These are phyloP conservation scores for Anabacerthia variegaticeps DNA, from an alignment of 2,797 vertebrate species.

Conservation along the genomic window DNA sequence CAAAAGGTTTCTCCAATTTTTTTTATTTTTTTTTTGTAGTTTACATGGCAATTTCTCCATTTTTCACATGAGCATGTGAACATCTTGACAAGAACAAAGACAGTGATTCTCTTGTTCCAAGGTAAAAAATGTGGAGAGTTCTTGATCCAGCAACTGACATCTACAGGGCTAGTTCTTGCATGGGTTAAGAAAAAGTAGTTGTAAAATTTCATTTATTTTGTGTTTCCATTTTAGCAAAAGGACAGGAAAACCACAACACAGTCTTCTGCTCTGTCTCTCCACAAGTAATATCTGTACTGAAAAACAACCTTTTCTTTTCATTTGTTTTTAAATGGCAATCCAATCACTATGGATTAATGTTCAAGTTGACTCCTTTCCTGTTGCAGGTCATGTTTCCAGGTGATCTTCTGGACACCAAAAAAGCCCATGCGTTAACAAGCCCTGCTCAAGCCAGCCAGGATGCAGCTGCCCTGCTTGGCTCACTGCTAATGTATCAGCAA, in stretches of 20 bases:
- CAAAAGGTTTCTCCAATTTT: not conserved
- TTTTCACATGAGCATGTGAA: not conserved
- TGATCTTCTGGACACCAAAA: not conserved
- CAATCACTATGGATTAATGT: not conserved
- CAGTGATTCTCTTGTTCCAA: not conserved
- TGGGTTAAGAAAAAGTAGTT: not conserved
- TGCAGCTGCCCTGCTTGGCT: not conserved
- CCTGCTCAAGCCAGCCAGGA: rapidly evolving
- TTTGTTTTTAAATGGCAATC: not conserved
- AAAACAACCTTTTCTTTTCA: not conserved
- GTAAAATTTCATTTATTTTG: not conserved
- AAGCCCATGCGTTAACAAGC: not conserved
- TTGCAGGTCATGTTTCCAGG: not conserved
- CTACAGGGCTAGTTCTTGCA: not conserved
- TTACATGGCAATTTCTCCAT: not conserved
- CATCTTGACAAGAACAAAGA: not conserved
- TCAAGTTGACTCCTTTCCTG: not conserved
- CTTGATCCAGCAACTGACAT: not conserved
- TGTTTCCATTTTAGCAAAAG: not conserved
- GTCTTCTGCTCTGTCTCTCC: not conserved
- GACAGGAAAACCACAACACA: not conserved
- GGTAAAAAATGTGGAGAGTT: not conserved
- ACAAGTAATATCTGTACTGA: not conserved
- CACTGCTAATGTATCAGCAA: not conserved
- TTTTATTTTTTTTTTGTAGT: not conserved